These are phyloP conservation scores for Synanceia verrucosa DNA, from an alignment of 2,797 vertebrate species.

Conservation along the genomic window DNA sequence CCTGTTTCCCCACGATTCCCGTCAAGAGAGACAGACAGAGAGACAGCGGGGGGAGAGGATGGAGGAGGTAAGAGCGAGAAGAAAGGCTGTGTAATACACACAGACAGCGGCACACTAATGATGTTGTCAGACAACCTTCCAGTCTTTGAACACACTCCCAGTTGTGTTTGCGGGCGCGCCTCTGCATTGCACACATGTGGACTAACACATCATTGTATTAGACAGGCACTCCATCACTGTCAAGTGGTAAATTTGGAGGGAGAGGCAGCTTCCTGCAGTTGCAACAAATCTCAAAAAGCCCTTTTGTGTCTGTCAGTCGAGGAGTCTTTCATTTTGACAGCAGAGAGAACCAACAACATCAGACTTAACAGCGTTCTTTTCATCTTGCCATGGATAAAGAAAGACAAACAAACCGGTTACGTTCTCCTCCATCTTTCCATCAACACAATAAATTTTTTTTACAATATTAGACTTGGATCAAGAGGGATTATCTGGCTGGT, in stretches of 20 bases:
- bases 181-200: conserved; percentile 35
- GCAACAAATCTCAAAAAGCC: conserved; percentile 77
- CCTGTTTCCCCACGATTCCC: conserved; percentile 56
- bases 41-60: conserved; percentile 31
- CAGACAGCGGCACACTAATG: conserved; percentile 77
- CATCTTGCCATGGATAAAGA: conserved; percentile 57
- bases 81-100: conserved; percentile 60
- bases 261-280: conserved; percentile 76
- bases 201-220: conserved; percentile 65
- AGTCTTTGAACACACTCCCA: conserved; percentile 75
- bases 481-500: conserved; percentile 23
- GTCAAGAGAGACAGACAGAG: conserved; percentile 51
- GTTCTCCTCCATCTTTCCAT: conserved; percentile 43
- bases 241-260: conserved; percentile 78
- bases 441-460: conserved; percentile 14
- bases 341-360: conserved; percentile 66
- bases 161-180: conserved; percentile 60
- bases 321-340: conserved; percentile 74
- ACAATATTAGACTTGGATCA: conserved; percentile 23
- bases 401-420: conserved; percentile 67
- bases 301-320: conserved; percentile 78
- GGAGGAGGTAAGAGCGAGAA: conserved; percentile 49
- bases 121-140: conserved; percentile 73
- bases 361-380: conserved; percentile 62
- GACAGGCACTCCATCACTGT: conserved; percentile 81